phyloP scores from a whole-genome alignment of 2,888 invertebrate species.

The Dasysyrphus tricinctus region DNA sequence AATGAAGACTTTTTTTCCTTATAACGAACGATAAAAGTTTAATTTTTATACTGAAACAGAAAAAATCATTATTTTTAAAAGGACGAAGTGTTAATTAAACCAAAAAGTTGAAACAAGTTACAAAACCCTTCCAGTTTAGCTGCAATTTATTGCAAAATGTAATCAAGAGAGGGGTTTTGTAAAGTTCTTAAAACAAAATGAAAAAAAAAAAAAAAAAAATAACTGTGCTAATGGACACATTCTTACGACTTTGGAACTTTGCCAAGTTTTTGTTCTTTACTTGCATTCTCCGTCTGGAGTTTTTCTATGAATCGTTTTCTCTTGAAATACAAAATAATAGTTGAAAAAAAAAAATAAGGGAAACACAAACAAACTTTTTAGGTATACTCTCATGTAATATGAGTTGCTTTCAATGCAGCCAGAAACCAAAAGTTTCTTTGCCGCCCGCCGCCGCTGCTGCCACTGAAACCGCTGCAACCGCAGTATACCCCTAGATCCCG shows the following conservation, averaged over 20 bases:
- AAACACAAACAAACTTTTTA: conserved; percentile 44
- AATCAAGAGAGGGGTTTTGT: conserved; percentile 51
- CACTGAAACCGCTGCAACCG: no score
- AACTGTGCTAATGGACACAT: conserved; percentile 65
- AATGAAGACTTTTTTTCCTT: background rate
- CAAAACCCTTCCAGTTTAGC: background rate
- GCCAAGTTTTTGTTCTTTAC: conserved; percentile 63
- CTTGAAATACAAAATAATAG: conserved; percentile 25
- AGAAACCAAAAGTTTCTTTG: conserved; percentile 17
- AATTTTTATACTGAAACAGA: background rate
- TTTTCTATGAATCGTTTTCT: conserved; percentile 42
- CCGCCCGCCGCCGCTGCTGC: background rate
- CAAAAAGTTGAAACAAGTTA: conserved; percentile 8
- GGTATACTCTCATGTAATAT: conserved; percentile 39
- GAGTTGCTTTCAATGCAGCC: conserved; percentile 34
- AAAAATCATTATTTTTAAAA: background rate
- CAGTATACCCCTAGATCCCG: conserved; percentile 28
- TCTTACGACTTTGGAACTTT: conserved; percentile 61
- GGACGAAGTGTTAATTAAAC: conserved; percentile 61
- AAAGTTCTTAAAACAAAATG: conserved; percentile 40
- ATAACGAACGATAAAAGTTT: conserved; percentile 6
- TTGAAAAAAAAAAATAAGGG: background rate
- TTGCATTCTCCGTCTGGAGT: conserved; percentile 42
- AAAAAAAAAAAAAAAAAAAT: conserved; percentile 43
- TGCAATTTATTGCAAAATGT: conserved; percentile 26